Evolutionary conservation across 1,140 invertebrate species (phyloP).

Genomic region (Hydropsyche tenuis): DNA sequence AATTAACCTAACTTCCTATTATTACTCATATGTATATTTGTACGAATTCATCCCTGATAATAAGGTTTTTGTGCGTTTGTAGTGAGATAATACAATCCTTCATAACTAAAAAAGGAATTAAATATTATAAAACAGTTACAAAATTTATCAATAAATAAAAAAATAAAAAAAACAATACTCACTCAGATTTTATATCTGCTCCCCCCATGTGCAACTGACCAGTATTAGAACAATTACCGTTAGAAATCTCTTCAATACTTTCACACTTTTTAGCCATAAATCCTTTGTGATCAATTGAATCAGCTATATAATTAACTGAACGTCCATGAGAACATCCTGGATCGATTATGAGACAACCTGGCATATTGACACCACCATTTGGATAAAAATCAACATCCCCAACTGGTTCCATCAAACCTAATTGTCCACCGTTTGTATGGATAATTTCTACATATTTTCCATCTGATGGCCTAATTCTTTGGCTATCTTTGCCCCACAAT

Average conservation of each 20-base stretch:
- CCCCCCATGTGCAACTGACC: slow-evolving; percentile 54
- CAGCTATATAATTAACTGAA: slow-evolving; percentile 63
- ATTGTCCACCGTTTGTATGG: slow-evolving; percentile 63
- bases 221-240: slow-evolving; percentile 51
- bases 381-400: slow-evolving; percentile 64
- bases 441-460: slow-evolving; percentile 67
- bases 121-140: not conserved
- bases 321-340: slow-evolving; percentile 60
- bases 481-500: slow-evolving; percentile 54
- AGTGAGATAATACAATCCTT: not conserved
- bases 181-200: slow-evolving; percentile 35
- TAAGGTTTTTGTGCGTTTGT: not conserved
- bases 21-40: too few species aligned
- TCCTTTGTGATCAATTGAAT: slow-evolving; percentile 59
- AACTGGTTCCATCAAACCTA: slow-evolving; percentile 56
- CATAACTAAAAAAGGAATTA: not conserved
- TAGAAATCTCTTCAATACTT: slow-evolving; percentile 51
- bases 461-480: slow-evolving; percentile 57
- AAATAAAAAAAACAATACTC: slow-evolving; percentile 8
- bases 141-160: not conserved
- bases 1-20: too few species aligned
- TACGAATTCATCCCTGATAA: not conserved
- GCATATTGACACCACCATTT: slow-evolving; percentile 67
- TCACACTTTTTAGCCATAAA: slow-evolving; percentile 57
- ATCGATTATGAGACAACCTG: slow-evolving; percentile 64